phyloP scores from a whole-genome alignment of 2,113 vertebrate species.

The Sinocyclocheilus rhinocerous region DNA sequence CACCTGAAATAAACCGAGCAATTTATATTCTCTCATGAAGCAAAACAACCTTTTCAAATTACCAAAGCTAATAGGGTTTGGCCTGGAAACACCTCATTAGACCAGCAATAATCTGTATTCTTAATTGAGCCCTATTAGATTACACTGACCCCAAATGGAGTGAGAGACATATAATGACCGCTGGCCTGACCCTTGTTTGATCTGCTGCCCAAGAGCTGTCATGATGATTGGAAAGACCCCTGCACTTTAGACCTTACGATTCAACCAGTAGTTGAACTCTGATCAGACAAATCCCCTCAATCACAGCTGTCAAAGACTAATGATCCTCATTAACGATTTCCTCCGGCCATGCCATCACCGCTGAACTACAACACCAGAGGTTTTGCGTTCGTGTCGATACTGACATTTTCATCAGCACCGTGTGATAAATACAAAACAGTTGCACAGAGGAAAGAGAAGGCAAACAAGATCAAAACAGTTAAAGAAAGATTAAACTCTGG shows the following conservation, averaged over 20 bases:
- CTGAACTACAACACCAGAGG: no score
- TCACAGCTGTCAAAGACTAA: conserved; percentile 76
- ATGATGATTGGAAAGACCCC: conserved; percentile 69
- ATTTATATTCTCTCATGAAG: neutral
- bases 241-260: conserved; percentile 55
- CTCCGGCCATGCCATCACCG: conserved; percentile 65
- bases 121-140: conserved; percentile 54
- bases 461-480: neutral
- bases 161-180: conserved; percentile 44
- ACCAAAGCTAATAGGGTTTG: conserved; percentile 42
- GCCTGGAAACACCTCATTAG: conserved; percentile 35
- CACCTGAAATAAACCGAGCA: conserved; percentile 16
- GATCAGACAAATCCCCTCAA: conserved; percentile 64
- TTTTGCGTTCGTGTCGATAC: neutral
- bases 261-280: conserved; percentile 65
- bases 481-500: conserved; percentile 7
- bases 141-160: conserved; percentile 48
- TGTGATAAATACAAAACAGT: neutral
- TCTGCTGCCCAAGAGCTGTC: conserved; percentile 61
- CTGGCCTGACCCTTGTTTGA: conserved; percentile 59
- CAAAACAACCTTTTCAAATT: neutral
- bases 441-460: neutral
- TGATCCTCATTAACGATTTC: conserved; percentile 71
- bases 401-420: neutral
- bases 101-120: conserved; percentile 49